A percentile compares a stretch with the other conserved stretches of the same genome.
phyloP scores from a whole-genome alignment of 2,888 invertebrate genomes.

The Megamerina dolium region DNA sequence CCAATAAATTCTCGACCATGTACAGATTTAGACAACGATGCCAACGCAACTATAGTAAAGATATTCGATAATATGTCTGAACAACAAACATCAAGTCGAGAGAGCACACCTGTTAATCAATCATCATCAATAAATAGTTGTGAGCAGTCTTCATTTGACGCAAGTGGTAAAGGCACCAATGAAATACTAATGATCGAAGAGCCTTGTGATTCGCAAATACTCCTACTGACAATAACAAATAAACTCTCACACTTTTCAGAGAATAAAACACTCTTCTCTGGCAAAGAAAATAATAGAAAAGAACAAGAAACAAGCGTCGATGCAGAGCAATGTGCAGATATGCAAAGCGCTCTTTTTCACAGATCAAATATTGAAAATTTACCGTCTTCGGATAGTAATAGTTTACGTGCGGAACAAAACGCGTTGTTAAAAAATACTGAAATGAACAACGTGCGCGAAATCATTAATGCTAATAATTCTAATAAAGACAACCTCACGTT shows the following conservation, averaged over 20 bases:
- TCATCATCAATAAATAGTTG: not conserved
- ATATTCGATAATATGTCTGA: constrained; percentile 11
- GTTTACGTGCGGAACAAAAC: constrained; percentile 24
- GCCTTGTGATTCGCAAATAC: no score
- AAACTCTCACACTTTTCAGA: no score
- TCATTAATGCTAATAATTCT: constrained; percentile 20
- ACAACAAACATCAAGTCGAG: constrained; percentile 20
- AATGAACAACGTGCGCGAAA: constrained; percentile 46
- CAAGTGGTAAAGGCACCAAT: not conserved
- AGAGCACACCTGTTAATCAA: constrained; percentile 37
- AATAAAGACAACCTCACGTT: constrained; percentile 3
- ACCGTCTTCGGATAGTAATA: constrained; percentile 18
- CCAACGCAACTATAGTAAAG: constrained; percentile 31
- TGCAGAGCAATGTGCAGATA: not conserved
- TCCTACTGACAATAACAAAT: no score
- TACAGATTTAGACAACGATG: constrained; percentile 37
- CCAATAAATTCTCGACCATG: constrained; percentile 22
- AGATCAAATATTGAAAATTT: constrained; percentile 39
- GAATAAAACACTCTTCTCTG: no score
- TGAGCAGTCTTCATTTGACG: not conserved
- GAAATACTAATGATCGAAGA: no score
- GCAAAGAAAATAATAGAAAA: no score
- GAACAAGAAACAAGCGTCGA: not conserved
- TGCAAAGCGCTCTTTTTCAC: not conserved
- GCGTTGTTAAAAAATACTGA: constrained; percentile 18